These are phyloP conservation scores for Agrilus biguttatus DNA, from an alignment of 2,888 invertebrate genomes.

Conservation along the genomic window DNA sequence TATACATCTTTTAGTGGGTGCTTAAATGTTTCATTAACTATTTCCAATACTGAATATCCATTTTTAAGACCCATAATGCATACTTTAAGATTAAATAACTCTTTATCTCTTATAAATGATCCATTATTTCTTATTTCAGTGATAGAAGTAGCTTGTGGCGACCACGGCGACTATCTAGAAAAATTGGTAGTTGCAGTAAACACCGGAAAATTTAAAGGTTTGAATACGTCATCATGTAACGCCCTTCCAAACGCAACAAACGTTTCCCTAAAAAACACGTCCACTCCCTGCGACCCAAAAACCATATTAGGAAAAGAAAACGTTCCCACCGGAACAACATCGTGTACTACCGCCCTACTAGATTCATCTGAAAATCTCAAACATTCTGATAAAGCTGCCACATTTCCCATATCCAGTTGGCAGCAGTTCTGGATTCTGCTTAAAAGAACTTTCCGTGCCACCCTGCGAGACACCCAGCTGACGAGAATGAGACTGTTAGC, in stretches of 20 bases:
- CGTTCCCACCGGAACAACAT: slow-evolving; percentile 30
- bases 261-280: slow-evolving; percentile 11
- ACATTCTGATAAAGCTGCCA: slow-evolving; percentile 37
- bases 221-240: slow-evolving; percentile 12
- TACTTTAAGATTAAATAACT: too few species aligned
- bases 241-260: slow-evolving; percentile 1
- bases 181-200: slow-evolving; percentile 74
- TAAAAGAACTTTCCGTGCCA: slow-evolving; percentile 69
- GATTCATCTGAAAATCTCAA: slow-evolving; percentile 28
- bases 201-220: slow-evolving; percentile 58
- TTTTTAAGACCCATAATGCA: too few species aligned
- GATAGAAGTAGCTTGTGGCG: slow-evolving; percentile 91
- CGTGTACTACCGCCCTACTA: slow-evolving; percentile 36
- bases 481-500: slow-evolving; percentile 79
- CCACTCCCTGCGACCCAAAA: slow-evolving; percentile 11
- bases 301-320: slow-evolving; percentile 15
- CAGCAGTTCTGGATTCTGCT: slow-evolving; percentile 79
- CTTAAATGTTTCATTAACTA: too few species aligned
- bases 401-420: slow-evolving; percentile 67
- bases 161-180: slow-evolving; percentile 81
- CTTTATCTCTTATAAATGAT: not conserved
- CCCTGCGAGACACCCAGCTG: slow-evolving; percentile 73
- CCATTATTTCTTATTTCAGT: slow-evolving; percentile 39
- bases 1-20: too few species aligned
- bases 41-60: too few species aligned